These are phyloP conservation scores for Hormaphis cornu DNA, from an alignment of 1,140 invertebrate genomes.

Conservation along the genomic window DNA sequence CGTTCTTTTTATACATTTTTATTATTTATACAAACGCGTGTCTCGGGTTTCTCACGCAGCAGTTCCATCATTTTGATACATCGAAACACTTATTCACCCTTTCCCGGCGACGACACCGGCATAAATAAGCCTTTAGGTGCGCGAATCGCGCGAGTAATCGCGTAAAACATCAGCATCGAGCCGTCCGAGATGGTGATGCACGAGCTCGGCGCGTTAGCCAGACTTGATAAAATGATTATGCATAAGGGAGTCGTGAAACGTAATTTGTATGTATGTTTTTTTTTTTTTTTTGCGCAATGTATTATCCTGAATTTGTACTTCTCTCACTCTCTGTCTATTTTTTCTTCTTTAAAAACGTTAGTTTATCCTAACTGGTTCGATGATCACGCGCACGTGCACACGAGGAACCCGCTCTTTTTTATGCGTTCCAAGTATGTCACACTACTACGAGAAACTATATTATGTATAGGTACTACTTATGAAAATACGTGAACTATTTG, in stretches of 20 bases:
- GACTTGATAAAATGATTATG: constrained; percentile 30
- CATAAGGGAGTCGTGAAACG: constrained; percentile 30
- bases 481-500: no score
- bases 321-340: no score
- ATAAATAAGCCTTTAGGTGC: constrained; percentile 29
- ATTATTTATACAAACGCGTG: constrained; percentile 21
- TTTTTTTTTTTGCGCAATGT: background rate
- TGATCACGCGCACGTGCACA: no score
- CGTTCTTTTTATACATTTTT: constrained; percentile 4
- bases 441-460: no score
- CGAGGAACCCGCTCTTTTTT: no score
- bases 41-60: constrained; percentile 14
- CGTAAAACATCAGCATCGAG: constrained; percentile 29
- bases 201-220: constrained; percentile 3
- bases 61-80: constrained; percentile 30
- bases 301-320: no score
- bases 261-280: constrained; percentile 25
- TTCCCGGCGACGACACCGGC: constrained; percentile 15
- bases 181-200: constrained; percentile 7
- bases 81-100: constrained; percentile 28
- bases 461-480: no score
- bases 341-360: no score
- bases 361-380: no score
- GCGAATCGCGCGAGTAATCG: constrained; percentile 5
- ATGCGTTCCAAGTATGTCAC: no score